phyloP scores from a whole-genome alignment of 2,797 vertebrate species.

The Menidia menidia region DNA sequence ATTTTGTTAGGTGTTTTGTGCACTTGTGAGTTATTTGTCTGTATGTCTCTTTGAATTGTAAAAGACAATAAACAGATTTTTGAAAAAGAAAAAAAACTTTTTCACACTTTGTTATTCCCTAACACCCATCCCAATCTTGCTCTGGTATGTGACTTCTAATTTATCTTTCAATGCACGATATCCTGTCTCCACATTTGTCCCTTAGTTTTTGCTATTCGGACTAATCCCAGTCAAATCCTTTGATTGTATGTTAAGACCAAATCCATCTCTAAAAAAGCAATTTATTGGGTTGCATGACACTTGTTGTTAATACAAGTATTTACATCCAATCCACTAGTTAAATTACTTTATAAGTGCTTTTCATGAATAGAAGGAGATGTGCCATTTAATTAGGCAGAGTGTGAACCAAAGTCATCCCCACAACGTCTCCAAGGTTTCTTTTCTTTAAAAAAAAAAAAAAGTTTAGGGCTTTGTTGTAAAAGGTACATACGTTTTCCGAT shows the following conservation, averaged over 20 bases:
- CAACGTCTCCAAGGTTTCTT: conserved; percentile 78
- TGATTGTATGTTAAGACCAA: conserved; percentile 98
- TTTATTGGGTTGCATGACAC: conserved; percentile 97
- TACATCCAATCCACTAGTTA: too few relatives aligned
- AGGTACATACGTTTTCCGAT: conserved; percentile 7
- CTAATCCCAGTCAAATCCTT: conserved; percentile 98
- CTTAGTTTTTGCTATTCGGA: conserved; percentile 94
- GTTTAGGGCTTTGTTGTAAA: conserved; percentile 15
- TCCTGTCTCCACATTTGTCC: conserved; percentile 91
- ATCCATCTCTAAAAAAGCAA: conserved; percentile 93
- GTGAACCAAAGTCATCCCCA: conserved; percentile 87
- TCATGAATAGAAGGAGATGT: conserved; percentile 89
- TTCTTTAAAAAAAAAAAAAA: conserved; percentile 12
- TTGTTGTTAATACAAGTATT: conserved; percentile 83
- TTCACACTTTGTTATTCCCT: conserved; percentile 64
- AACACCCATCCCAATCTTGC: conserved; percentile 80
- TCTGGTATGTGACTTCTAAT: conserved; percentile 89
- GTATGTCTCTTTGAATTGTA: too few relatives aligned
- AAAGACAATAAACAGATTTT: too few relatives aligned
- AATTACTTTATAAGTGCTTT: conserved; percentile 90
- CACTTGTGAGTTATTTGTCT: too few relatives aligned
- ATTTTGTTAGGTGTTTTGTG: too few relatives aligned
- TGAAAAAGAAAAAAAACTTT: too few relatives aligned
- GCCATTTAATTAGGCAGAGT: conserved; percentile 95
- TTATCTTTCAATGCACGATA: conserved; percentile 89